Conservation (phyloP, 2,113 vertebrate species). For the Protobothrops mucrosquamatus region DNA sequence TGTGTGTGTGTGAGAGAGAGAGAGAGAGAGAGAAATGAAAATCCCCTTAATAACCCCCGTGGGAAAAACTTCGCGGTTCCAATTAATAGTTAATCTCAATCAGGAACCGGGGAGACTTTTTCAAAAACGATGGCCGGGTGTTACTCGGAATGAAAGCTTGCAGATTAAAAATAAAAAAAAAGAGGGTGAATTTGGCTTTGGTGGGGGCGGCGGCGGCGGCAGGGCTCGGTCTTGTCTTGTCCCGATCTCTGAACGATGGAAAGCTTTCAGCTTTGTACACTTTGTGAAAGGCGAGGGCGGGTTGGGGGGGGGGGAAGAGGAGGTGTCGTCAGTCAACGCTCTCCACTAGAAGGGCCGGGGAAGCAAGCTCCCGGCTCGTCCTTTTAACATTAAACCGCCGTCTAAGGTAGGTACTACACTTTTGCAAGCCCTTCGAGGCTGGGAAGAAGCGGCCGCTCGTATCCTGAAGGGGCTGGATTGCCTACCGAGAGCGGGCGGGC, state of each 20-base stretch:
- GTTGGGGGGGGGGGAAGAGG: constrained; percentile 26
- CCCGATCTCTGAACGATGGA: constrained; percentile 41
- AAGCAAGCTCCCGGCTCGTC: constrained; percentile 63
- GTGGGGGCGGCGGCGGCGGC: neutral
- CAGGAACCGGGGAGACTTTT: constrained; percentile 42
- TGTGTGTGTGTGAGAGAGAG: neutral
- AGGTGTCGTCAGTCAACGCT: constrained; percentile 38
- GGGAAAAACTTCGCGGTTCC: constrained; percentile 34
- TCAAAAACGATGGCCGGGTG: constrained; percentile 61
- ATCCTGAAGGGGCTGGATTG: constrained; percentile 61
- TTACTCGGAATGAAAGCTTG: constrained; percentile 23
- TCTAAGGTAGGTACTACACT: constrained; percentile 63
- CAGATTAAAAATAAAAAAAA: neutral
- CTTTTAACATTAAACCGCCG: constrained; percentile 62
- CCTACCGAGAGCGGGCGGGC: neutral
- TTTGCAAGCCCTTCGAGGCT: constrained; percentile 32
- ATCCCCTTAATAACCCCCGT: constrained; percentile 5
- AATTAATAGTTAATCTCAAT: constrained; percentile 32
- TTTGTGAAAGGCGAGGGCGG: constrained; percentile 53
- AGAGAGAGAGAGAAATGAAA: neutral
- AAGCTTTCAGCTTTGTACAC: constrained; percentile 65
- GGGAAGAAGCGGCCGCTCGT: constrained; percentile 47
- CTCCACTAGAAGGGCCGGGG: constrained; percentile 54
- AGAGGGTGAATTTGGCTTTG: neutral
- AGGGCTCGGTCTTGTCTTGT: neutral